Percentiles rank a stretch among this genome's conserved stretches.
Conservation (phyloP, 2,113 vertebrate species). For the Paratilapia polleni region DNA sequence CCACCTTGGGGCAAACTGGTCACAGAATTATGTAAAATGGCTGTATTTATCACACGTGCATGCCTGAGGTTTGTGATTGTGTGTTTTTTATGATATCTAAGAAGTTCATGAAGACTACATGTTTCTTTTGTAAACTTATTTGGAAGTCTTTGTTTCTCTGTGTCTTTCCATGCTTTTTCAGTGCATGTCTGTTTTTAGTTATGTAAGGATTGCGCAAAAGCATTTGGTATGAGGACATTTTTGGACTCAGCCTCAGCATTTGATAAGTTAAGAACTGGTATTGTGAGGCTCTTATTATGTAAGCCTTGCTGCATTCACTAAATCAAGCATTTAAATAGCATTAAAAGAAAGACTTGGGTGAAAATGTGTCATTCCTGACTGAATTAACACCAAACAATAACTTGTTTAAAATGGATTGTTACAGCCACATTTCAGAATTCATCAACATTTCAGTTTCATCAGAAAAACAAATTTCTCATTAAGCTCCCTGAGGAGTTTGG, state of each 20-base stretch:
- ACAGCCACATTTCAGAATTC: neutral
- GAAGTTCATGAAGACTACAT: neutral
- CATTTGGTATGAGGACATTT: constrained; percentile 32
- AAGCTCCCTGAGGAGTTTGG: neutral
- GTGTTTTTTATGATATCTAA: neutral
- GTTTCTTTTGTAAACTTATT: constrained; percentile 3
- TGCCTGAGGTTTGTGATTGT: constrained; percentile 10
- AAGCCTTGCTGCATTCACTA: neutral
- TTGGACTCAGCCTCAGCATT: constrained; percentile 29
- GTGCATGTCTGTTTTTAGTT: constrained; percentile 41
- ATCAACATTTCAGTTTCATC: neutral
- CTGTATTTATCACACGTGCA: neutral
- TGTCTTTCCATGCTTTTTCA: neutral
- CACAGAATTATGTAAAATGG: neutral
- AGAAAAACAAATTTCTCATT: neutral
- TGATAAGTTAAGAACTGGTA: constrained; percentile 20
- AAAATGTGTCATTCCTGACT: neutral
- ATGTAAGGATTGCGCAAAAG: constrained; percentile 15
- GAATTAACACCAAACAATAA: constrained; percentile 1
- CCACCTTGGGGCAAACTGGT: neutral
- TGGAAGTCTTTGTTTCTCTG: neutral
- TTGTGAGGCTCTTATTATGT: constrained; percentile 32
- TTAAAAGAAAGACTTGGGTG: neutral
- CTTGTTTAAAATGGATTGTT: neutral
- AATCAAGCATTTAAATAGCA: neutral